Base-by-base conservation (phyloP, 1,140 invertebrate species). In the Dreissena polymorpha region DNA sequence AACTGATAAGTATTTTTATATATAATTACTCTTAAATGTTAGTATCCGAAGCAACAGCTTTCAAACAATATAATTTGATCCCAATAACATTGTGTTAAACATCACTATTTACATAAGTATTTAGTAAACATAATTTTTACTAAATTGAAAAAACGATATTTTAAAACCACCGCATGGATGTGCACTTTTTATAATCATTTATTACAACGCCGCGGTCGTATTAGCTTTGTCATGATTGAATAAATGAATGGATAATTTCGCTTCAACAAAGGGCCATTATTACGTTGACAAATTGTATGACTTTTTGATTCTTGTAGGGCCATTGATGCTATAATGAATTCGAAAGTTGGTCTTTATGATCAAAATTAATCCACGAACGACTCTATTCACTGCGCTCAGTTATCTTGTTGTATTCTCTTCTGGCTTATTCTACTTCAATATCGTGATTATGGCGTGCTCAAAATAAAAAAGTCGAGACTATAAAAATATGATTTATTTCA, bases 381-480 rank as follows among this genome's bases (percentile, higher is more conserved):
- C 49, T 13, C 13, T 78, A 57, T 78, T 78, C 65, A 78, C n/a
- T 12, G 16, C 14, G 55, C 69, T 78, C 68, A 69, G 55, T 53
- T 68, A 69, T 78, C 50, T 78, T 39, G 25, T 68, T 57, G 68
- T 18, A n/a, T 39, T 13, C 50, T 21, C 21, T 39, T 10, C 21
- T 14, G 65, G 63, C 65, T 27, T 65, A 7, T 49, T 10, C 55
- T 23, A 57, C n/a, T 53, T 29, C 8, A 29, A 39, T 57, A n/a
- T 39, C 23, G n/a, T 69, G 49, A 68, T 68, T 72, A 55, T 67
- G n/a, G 65, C 74, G 64, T 74, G 73, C 71, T 29, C 50, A 68
- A 81, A 82, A 73, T 73, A 74, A 74, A 39, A 39, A 82, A 82
- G 79, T 82, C 70, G 79, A 74, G 79, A 82, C 79, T 67, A 64